These are phyloP conservation scores for Chaetodon trifasciatus DNA, from an alignment of 2,797 vertebrate species.

Conservation along the genomic window DNA sequence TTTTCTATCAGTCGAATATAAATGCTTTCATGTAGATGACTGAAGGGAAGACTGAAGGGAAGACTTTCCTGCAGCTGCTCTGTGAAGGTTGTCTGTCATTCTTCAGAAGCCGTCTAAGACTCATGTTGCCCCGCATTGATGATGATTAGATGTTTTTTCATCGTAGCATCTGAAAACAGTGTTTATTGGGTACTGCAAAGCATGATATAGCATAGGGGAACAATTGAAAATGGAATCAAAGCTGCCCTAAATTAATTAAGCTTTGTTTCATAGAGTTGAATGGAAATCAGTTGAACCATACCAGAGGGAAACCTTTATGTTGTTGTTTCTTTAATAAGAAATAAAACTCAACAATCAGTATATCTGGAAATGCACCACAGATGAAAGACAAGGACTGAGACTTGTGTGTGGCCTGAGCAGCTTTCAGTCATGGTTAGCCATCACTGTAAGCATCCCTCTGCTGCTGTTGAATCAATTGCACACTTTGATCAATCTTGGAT, in stretches of 20 bases:
- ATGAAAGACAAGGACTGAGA: slow-evolving; percentile 28
- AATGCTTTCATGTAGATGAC: slow-evolving; percentile 43
- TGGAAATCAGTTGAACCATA: slow-evolving; percentile 16
- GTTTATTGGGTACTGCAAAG: slow-evolving; percentile 15
- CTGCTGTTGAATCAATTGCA: slow-evolving; percentile 52
- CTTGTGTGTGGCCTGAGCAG: slow-evolving; percentile 30
- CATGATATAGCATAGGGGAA: background rate
- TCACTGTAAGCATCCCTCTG: slow-evolving; percentile 53
- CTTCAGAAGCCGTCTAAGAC: slow-evolving; percentile 68
- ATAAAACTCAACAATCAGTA: slow-evolving; percentile 13
- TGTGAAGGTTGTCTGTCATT: slow-evolving; percentile 55
- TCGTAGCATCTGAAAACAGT: slow-evolving; percentile 1
- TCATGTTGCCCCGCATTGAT: slow-evolving; percentile 62
- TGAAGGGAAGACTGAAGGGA: slow-evolving; percentile 48
- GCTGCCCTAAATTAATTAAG: slow-evolving; percentile 17
- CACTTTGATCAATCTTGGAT: slow-evolving; percentile 63
- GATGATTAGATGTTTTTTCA: slow-evolving; percentile 24
- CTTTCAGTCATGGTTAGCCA: slow-evolving; percentile 43
- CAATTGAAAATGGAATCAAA: slow-evolving; percentile 23
- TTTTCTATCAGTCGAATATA: slow-evolving; percentile 39
- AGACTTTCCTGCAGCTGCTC: slow-evolving; percentile 40
- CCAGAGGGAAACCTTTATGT: background rate
- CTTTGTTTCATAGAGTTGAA: slow-evolving; percentile 19
- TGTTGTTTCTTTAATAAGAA: too few species aligned
- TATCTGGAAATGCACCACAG: slow-evolving; percentile 42